A percentile compares a stretch with the other conserved stretches of the same genome.
Evolutionary conservation across 2,797 vertebrate genomes (phyloP).

Genomic region (Neostethus bicornis): DNA sequence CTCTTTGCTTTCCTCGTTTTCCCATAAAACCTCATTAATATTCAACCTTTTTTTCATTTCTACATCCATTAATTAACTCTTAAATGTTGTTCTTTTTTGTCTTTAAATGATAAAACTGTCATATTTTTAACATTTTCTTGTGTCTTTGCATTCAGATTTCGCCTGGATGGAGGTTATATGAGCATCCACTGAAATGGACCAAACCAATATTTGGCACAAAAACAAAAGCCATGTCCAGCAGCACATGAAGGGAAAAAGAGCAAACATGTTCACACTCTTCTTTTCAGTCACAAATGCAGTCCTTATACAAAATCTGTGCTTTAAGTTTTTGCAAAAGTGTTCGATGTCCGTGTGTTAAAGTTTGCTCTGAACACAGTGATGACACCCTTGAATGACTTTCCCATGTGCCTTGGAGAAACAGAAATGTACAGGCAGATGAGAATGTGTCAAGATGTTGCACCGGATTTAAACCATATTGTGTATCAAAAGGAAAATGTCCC

Average conservation of each 20-base stretch:
- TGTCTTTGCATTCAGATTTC: constrained; percentile 69
- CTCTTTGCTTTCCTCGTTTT: constrained; percentile 6
- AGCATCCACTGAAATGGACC: constrained; percentile 79
- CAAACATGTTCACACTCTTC: constrained; percentile 34
- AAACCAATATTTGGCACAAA: constrained; percentile 86
- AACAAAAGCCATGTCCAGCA: constrained; percentile 83
- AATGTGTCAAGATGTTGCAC: constrained; percentile 67
- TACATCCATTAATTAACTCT: constrained; percentile 39
- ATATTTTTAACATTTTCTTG: constrained; percentile 15
- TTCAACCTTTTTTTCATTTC: constrained; percentile 10
- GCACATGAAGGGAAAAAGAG: constrained; percentile 56
- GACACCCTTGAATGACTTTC: constrained; percentile 77
- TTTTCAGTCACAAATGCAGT: constrained; percentile 22
- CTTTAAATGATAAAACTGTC: background rate
- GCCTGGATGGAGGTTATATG: constrained; percentile 75
- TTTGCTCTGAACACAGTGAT: constrained; percentile 67
- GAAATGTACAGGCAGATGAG: constrained; percentile 69
- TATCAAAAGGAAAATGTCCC: constrained; percentile 36
- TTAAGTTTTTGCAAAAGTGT: constrained; percentile 32
- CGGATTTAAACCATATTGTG: constrained; percentile 52
- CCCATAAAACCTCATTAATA: background rate
- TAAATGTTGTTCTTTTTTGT: background rate
- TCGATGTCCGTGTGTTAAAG: constrained; percentile 68
- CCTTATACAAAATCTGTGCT: constrained; percentile 26
- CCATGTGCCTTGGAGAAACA: constrained; percentile 79